Conservation (phyloP, 2,888 invertebrate genomes). For the Melinopterus prodromus region DNA sequence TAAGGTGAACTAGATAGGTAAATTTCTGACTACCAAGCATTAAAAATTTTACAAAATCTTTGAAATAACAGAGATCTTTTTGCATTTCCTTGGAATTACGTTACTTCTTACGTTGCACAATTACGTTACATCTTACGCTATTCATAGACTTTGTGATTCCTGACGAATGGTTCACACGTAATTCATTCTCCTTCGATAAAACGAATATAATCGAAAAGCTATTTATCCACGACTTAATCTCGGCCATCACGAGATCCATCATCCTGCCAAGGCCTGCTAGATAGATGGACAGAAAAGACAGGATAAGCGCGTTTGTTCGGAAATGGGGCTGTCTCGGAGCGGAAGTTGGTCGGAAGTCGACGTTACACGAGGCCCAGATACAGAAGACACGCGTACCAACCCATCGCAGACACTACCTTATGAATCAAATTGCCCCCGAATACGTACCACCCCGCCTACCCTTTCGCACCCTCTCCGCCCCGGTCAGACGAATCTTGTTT, state of each 20-base stretch:
- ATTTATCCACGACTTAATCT: not conserved
- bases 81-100: too few species aligned
- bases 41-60: too few species aligned
- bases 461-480: not conserved
- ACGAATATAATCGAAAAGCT: conserved; percentile 12
- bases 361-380: conserved; percentile 19
- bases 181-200: not conserved
- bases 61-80: too few species aligned
- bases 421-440: not conserved
- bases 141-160: conserved; percentile 35
- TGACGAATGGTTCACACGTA: conserved; percentile 22
- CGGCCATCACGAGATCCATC: conserved; percentile 6
- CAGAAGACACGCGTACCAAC: conserved; percentile 27
- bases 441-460: not conserved
- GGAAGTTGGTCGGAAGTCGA: conserved; percentile 28
- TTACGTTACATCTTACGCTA: too few species aligned
- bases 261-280: conserved; percentile 13
- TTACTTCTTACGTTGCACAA: too few species aligned
- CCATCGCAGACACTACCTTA: conserved; percentile 9
- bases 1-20: too few species aligned
- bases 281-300: conserved; percentile 20
- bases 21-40: too few species aligned
- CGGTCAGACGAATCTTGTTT: not conserved
- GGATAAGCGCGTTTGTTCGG: conserved; percentile 17
- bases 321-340: conserved; percentile 29